Conservation (phyloP, 1,140 invertebrate genomes). For the Gryon sp. region DNA sequence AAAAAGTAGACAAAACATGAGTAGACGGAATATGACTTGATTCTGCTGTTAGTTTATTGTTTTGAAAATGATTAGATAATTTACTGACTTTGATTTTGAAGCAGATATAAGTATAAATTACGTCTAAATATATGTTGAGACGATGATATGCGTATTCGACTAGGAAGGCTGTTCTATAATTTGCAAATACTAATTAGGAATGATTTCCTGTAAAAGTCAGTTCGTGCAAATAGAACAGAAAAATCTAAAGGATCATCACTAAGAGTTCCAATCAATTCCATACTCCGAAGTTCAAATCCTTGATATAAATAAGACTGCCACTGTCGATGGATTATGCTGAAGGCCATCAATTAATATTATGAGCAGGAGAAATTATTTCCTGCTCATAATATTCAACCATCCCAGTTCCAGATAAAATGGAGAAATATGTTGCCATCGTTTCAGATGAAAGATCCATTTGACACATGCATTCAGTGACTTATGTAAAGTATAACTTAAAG, state of each 20-base stretch:
- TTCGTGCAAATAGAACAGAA: not conserved
- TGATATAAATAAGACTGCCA: not conserved
- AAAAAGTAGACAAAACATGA: too few relatives aligned
- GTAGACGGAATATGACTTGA: too few relatives aligned
- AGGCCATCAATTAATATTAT: too few relatives aligned
- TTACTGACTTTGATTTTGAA: too few relatives aligned
- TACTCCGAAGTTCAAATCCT: not conserved
- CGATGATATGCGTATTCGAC: too few relatives aligned
- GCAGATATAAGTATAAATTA: too few relatives aligned
- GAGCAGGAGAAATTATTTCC: too few relatives aligned
- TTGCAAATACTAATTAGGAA: not conserved
- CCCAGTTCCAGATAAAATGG: not conserved
- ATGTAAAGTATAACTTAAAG: not conserved
- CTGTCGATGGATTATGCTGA: not conserved
- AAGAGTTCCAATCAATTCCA: not conserved
- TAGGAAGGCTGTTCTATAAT: not conserved
- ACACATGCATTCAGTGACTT: slow-evolving; percentile 6
- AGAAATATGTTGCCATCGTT: not conserved
- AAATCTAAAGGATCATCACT: not conserved
- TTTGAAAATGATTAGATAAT: too few relatives aligned
- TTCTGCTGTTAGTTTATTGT: too few relatives aligned
- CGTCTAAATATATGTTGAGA: too few relatives aligned
- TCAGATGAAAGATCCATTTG: not conserved
- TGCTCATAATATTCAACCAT: not conserved
- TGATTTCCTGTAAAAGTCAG: not conserved